Evolutionary conservation across 2,797 vertebrate species (phyloP), one percentile per base, ranked within the genome.

Genomic region (Hippopotamyrus pictus): DNA sequence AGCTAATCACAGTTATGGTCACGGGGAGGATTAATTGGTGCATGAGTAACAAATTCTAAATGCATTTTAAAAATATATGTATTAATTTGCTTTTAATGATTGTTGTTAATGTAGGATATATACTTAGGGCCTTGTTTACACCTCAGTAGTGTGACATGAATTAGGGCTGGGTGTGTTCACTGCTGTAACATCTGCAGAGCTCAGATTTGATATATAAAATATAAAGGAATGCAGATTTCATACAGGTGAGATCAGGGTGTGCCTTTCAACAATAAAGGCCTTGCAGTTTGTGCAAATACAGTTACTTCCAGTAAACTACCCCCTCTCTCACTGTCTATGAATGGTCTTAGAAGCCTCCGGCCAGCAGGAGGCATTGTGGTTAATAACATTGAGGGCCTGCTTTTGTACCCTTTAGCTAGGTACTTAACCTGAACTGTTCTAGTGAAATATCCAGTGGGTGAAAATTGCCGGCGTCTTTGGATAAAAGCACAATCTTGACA

Each of bases 51-150:
- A 69, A 54, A 90, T 85, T 88, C 86, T 84, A 25, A 8, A 88
- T 90, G 89, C 86, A 87, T 89, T 84, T 89, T 84, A 6, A n/a
- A 57, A 57, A 57, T 5, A n/a, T 62, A 51, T n/a, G n/a, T 53
- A 41, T 9, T 62, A 25, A 46, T 88, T 46, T 88, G 65, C 25
- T 37, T 89, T 86, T 57, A 83, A 25, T 88, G 69, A 37, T 57
- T 76, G 22, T 69, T 88, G 44, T 50, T 76, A 37, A 76, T 41
- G 44, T 88, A 48, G n/a, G 22, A 2, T 48, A 82, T 84, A 84
- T 19, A 84, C 19, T 25, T 76, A 50, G 19, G 19, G 3, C 46
- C 41, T 83, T 50, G 46, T 46, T 48, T 48, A 83, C 0, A 22
- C 8, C 19, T 37, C 69, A 41, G 0, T 46, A 19, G 33, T 2